Evolutionary conservation across 2,113 vertebrate species (phyloP).

Genomic region (Ranitomeya variabilis): DNA sequence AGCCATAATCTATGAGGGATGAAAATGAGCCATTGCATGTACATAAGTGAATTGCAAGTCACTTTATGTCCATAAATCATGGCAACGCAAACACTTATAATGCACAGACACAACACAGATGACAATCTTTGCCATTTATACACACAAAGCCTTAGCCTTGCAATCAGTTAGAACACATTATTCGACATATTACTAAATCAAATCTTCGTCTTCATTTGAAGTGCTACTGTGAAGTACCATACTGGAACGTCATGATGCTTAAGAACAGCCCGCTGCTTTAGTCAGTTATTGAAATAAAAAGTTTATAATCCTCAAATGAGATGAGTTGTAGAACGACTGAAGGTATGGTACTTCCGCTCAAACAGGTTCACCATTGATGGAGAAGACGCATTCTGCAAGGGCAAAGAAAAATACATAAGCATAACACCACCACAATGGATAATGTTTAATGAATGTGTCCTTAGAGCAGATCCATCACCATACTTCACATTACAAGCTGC

Average conservation of each 20-base stretch:
- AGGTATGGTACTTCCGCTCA: slow-evolving; percentile 90
- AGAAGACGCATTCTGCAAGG: slow-evolving; percentile 79
- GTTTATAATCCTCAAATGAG: slow-evolving; percentile 77
- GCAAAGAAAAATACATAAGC: slow-evolving; percentile 10
- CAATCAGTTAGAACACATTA: neutral
- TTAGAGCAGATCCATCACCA: no score
- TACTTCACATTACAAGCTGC: no score
- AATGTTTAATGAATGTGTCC: no score
- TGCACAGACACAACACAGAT: neutral
- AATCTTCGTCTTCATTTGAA: slow-evolving; percentile 57
- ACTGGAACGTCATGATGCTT: slow-evolving; percentile 64
- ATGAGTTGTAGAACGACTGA: slow-evolving; percentile 92
- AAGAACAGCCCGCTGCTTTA: slow-evolving; percentile 60
- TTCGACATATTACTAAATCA: slow-evolving; percentile 16
- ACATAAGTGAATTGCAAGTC: neutral
- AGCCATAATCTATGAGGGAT: neutral
- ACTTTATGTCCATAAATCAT: neutral
- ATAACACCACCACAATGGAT: no score
- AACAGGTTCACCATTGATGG: slow-evolving; percentile 93
- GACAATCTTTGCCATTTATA: neutral
- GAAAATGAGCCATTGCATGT: neutral
- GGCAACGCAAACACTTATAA: slow-evolving; percentile 21
- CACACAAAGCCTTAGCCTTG: neutral
- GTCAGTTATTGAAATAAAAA: slow-evolving; percentile 58
- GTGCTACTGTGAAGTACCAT: slow-evolving; percentile 73